Percentiles rank a stretch among this genome's conserved stretches.
phyloP scores from a whole-genome alignment of 2,113 vertebrate genomes.

The Neodon shergylaensis region DNA sequence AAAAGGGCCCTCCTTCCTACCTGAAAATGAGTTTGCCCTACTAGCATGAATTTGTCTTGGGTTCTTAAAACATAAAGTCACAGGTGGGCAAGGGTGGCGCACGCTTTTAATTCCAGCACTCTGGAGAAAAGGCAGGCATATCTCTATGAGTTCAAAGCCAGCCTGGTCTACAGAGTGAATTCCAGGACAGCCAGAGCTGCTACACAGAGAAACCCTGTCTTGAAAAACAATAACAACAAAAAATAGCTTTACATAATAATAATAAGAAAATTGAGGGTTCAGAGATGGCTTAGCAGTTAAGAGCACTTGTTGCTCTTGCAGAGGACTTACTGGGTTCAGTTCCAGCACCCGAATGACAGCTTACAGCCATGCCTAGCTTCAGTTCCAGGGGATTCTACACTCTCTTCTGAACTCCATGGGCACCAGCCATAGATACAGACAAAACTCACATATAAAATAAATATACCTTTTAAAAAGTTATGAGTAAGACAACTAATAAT shows the following conservation, averaged over 20 bases:
- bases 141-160: not conserved
- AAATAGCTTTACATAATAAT: not conserved
- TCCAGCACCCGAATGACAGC: not conserved
- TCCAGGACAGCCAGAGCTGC: not conserved
- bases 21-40: not conserved
- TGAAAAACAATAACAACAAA: not conserved
- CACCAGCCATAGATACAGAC: not conserved
- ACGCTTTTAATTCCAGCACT: not conserved
- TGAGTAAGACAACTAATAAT: not conserved
- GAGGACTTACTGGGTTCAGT: not conserved
- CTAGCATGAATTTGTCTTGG: not conserved
- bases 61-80: not conserved
- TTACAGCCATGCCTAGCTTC: not conserved
- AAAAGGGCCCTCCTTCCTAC: not conserved
- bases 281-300: not conserved
- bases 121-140: not conserved
- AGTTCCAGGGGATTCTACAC: not conserved
- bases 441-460: not conserved
- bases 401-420: not conserved
- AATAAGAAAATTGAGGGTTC: not conserved
- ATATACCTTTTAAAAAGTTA: not conserved
- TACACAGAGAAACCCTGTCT: not conserved
- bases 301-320: not conserved
- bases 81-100: too few species aligned
- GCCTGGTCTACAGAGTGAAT: not conserved